These are phyloP conservation scores for Sepioteuthis lessoniana DNA, from an alignment of 2,888 invertebrate species.

Conservation along the genomic window DNA sequence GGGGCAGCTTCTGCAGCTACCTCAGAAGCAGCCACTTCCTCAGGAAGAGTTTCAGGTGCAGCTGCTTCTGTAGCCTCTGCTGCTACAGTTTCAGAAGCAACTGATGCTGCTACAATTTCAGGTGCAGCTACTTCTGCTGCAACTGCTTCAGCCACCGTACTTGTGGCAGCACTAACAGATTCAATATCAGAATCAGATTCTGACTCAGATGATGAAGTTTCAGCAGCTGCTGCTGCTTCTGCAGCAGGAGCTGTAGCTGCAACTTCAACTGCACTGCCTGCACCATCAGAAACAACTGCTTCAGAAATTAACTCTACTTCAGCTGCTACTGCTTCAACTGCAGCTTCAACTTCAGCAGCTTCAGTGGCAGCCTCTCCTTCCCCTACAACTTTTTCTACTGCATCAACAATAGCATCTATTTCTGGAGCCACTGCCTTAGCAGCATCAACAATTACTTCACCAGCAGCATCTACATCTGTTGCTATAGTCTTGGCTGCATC, in stretches of 20 bases:
- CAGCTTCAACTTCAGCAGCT: not conserved
- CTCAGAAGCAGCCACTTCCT: too few species aligned
- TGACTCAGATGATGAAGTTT: not conserved
- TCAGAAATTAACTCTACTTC: too few species aligned
- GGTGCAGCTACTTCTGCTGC: not conserved
- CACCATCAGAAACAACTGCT: too few species aligned
- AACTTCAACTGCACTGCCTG: too few species aligned
- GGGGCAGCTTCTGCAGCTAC: too few species aligned
- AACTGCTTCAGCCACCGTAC: not conserved
- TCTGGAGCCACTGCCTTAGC: not conserved
- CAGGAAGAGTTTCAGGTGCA: too few species aligned
- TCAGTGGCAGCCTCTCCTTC: not conserved
- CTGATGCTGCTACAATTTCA: too few species aligned
- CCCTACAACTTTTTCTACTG: not conserved
- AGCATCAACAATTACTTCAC: not conserved
- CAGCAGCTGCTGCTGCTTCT: not conserved
- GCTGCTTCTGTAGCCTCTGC: not conserved
- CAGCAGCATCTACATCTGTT: not conserved
- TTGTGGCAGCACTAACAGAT: not conserved
- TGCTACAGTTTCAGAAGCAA: too few species aligned
- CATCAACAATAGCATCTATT: not conserved
- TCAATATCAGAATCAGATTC: not conserved
- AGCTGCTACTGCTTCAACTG: not conserved
- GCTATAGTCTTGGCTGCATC: not conserved
- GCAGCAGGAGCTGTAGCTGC: not conserved